A percentile compares a stretch with the other conserved stretches of the same genome.
These are phyloP conservation scores for Myotis findleyi DNA, from an alignment of 2,797 vertebrate species.

Conservation along the genomic window DNA sequence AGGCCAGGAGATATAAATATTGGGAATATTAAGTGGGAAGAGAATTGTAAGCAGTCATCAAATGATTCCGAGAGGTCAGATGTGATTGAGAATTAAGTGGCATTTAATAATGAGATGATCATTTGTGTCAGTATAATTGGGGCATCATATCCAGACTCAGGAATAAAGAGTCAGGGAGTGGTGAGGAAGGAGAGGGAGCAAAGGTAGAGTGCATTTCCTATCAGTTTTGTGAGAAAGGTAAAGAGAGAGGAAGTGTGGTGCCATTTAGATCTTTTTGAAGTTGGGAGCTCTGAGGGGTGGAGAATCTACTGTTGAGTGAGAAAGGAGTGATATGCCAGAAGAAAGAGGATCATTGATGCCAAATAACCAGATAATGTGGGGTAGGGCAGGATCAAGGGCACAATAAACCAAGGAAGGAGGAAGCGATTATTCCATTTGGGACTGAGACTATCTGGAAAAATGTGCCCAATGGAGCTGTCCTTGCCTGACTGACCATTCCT, in stretches of 20 bases:
- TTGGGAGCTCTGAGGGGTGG: slow-evolving; percentile 4
- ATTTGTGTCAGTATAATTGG: background rate
- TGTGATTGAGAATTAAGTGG: background rate
- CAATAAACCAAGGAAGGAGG: background rate
- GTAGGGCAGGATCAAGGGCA: background rate
- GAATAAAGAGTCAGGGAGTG: background rate
- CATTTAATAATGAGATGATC: background rate
- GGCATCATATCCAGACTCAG: background rate
- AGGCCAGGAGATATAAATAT: background rate
- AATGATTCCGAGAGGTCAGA: background rate
- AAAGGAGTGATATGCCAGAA: background rate
- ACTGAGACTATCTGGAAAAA: background rate
- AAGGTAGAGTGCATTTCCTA: background rate
- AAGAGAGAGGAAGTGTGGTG: background rate
- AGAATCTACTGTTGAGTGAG: background rate
- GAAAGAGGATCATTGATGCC: background rate
- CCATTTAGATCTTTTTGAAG: background rate
- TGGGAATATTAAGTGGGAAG: background rate
- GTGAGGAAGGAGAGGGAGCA: background rate
- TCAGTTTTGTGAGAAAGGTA: background rate
- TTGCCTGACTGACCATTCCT: background rate
- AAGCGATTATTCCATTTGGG: background rate
- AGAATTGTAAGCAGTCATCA: slow-evolving; percentile 22
- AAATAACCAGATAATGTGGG: background rate
- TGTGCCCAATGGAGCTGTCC: background rate